phyloP scores from a whole-genome alignment of 2,888 invertebrate genomes.

The Leuctra nigra region DNA sequence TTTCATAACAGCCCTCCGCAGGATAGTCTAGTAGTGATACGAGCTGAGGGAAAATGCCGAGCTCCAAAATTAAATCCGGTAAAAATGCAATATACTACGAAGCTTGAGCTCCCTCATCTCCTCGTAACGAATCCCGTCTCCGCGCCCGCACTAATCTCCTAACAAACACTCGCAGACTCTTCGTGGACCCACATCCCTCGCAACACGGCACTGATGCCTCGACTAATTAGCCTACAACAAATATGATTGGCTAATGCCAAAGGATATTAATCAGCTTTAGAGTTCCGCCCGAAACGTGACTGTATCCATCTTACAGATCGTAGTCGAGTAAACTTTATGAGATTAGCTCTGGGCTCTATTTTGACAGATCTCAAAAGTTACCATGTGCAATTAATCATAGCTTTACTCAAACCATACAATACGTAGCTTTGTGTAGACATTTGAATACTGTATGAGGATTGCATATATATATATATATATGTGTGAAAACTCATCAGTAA shows the following conservation, averaged over 20 bases:
- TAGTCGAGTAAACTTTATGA: background rate
- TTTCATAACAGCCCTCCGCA: no score
- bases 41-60: no score
- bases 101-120: no score
- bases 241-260: conserved; percentile 6
- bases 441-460: no score
- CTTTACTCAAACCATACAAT: conserved; percentile 4
- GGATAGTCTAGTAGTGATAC: no score
- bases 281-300: conserved; percentile 1
- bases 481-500: conserved; percentile 2
- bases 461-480: no score
- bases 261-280: conserved; percentile 6
- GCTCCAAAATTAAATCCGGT: no score
- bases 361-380: conserved; percentile 11
- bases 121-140: no score
- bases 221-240: background rate
- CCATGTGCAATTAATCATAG: conserved; percentile 10
- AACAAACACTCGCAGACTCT: no score
- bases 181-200: background rate
- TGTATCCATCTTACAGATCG: conserved; percentile 5
- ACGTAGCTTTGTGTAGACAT: background rate
- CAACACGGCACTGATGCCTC: background rate
- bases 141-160: no score
- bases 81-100: no score
- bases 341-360: conserved; percentile 9